Conservation (phyloP, 2,113 vertebrate species). For the Geococcyx californianus region DNA sequence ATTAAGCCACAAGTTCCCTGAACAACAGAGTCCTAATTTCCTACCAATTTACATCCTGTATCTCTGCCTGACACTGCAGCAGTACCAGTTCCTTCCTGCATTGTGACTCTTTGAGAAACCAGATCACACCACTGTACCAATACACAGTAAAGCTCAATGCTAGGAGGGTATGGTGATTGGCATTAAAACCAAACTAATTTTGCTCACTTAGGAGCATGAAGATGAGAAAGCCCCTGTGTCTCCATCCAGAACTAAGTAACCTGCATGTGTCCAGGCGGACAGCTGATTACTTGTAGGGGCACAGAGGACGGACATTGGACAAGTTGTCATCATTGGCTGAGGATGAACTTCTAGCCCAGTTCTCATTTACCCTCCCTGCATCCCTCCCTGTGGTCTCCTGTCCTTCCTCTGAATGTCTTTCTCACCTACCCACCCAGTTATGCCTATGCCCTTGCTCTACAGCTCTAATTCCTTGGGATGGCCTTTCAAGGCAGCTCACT, state of each 20-base stretch:
- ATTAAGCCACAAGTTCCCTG: not conserved
- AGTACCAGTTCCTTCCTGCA: not conserved
- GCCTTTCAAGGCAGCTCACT: not conserved
- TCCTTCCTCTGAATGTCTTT: not conserved
- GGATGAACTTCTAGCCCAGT: not conserved
- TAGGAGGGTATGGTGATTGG: not conserved
- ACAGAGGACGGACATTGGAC: not conserved
- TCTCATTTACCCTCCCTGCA: not conserved
- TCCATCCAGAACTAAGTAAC: not conserved
- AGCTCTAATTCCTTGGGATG: not conserved
- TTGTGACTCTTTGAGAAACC: not conserved
- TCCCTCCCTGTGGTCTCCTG: not conserved
- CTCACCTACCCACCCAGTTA: not conserved
- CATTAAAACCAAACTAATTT: not conserved
- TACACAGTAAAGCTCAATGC: not conserved
- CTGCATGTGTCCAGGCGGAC: not conserved
- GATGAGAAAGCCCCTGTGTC: rapidly evolving
- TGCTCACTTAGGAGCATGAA: not conserved
- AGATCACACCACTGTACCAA: not conserved
- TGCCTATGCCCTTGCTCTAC: not conserved
- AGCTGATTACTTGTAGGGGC: rapidly evolving
- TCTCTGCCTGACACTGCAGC: not conserved
- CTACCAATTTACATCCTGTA: not conserved
- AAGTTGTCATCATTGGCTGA: not conserved
- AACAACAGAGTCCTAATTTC: not conserved